Conservation (phyloP, 2,113 vertebrate species). For the Podarcis raffonei region DNA sequence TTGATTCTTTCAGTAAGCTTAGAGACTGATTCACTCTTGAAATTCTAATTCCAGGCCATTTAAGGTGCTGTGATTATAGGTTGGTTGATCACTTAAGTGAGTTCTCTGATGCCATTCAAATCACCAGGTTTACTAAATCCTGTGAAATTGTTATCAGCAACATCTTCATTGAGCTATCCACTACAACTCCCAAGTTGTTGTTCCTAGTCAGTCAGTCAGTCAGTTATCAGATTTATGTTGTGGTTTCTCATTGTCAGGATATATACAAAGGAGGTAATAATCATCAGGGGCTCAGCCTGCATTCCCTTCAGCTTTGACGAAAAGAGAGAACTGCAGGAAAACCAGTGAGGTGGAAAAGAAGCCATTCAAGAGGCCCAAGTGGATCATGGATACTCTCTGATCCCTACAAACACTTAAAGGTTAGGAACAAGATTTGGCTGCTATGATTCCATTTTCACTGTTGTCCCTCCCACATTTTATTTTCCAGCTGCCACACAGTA, state of each 20-base stretch:
- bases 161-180: too few species aligned
- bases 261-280: neutral
- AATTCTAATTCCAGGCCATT: neutral
- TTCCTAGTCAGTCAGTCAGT: too few species aligned
- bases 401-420: neutral
- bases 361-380: neutral
- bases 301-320: neutral
- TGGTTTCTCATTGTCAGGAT: neutral
- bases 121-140: too few species aligned
- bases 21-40: neutral
- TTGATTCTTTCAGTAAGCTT: neutral
- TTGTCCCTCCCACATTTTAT: neutral
- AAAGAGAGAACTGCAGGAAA: neutral
- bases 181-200: too few species aligned
- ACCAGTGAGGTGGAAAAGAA: neutral
- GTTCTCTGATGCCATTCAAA: neutral
- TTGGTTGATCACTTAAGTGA: neutral
- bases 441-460: neutral
- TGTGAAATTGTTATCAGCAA: too few species aligned
- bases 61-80: neutral
- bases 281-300: neutral
- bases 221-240: too few species aligned
- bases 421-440: neutral
- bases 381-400: neutral
- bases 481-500: neutral